These are phyloP conservation scores for Notolepis coatsorum DNA, from an alignment of 2,797 vertebrate genomes.

Conservation along the genomic window DNA sequence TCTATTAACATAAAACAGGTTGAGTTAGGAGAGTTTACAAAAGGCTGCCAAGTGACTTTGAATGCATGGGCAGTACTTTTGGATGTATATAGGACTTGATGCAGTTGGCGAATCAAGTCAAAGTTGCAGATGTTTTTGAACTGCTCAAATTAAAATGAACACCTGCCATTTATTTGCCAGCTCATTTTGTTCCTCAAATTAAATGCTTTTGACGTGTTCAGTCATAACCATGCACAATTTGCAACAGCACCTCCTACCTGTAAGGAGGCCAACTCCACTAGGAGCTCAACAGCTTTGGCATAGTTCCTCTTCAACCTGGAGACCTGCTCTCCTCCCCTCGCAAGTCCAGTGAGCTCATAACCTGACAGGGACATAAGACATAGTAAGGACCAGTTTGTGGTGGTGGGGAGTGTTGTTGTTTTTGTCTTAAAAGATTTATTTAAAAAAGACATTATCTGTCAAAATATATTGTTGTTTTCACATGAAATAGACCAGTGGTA, in stretches of 20 bases:
- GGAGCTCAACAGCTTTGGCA: conserved; percentile 96
- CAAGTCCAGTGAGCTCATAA: conserved; percentile 97
- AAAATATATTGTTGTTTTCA: background rate
- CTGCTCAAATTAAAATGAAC: no score
- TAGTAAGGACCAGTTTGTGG: no score
- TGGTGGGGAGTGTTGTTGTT: background rate
- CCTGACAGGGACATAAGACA: conserved; percentile 79
- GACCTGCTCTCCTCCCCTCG: conserved; percentile 96
- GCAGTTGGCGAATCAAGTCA: no score
- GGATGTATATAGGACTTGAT: no score
- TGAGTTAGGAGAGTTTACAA: no score
- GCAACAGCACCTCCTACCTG: conserved; percentile 84
- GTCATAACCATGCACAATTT: background rate
- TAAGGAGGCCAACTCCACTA: conserved; percentile 96
- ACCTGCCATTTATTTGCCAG: no score
- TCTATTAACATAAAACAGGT: no score
- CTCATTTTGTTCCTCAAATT: no score
- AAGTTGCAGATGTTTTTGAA: no score
- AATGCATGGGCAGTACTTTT: no score
- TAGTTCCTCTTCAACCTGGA: conserved; percentile 99
- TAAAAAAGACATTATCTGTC: background rate
- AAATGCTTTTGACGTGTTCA: background rate
- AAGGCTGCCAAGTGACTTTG: no score
- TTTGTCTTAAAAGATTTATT: background rate
- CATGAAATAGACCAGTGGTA: background rate